A percentile compares a stretch with the other conserved stretches of the same genome.
These are phyloP conservation scores for Chunga burmeisteri DNA, from an alignment of 2,113 vertebrate genomes.

Conservation along the genomic window DNA sequence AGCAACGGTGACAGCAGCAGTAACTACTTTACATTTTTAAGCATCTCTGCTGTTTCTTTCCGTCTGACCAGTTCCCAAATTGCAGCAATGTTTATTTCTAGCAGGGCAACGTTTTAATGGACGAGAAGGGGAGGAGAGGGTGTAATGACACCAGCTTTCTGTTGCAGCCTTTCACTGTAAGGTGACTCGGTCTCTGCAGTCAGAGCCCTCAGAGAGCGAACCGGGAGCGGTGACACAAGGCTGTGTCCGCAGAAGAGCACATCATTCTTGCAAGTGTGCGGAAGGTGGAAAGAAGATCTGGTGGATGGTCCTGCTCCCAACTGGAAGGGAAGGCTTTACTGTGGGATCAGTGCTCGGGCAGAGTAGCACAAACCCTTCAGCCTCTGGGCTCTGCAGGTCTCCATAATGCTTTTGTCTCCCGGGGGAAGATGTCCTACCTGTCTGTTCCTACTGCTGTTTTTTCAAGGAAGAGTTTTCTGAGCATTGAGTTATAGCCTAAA, in stretches of 20 bases:
- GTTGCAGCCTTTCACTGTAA: not conserved
- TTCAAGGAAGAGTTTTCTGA: not conserved
- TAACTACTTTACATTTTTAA: not conserved
- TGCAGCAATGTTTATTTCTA: not conserved
- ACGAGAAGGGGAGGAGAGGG: not conserved
- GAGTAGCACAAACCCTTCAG: not conserved
- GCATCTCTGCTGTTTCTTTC: not conserved
- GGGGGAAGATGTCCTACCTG: not conserved
- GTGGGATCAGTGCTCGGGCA: not conserved
- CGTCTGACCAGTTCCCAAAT: not conserved
- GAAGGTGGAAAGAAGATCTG: not conserved
- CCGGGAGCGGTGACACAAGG: not conserved
- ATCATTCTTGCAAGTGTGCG: rapidly evolving
- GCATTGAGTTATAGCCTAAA: not conserved
- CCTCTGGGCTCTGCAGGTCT: not conserved
- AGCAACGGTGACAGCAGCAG: not conserved
- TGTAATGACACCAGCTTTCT: not conserved
- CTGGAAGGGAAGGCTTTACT: not conserved
- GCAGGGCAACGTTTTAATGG: not conserved
- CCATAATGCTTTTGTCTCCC: not conserved
- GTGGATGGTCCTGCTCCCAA: not conserved
- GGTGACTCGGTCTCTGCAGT: not conserved
- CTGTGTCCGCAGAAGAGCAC: not conserved
- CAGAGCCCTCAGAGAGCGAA: rapidly evolving
- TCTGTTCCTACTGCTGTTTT: not conserved